Conservation (phyloP, 2,113 vertebrate species). For the Aythya baeri region DNA sequence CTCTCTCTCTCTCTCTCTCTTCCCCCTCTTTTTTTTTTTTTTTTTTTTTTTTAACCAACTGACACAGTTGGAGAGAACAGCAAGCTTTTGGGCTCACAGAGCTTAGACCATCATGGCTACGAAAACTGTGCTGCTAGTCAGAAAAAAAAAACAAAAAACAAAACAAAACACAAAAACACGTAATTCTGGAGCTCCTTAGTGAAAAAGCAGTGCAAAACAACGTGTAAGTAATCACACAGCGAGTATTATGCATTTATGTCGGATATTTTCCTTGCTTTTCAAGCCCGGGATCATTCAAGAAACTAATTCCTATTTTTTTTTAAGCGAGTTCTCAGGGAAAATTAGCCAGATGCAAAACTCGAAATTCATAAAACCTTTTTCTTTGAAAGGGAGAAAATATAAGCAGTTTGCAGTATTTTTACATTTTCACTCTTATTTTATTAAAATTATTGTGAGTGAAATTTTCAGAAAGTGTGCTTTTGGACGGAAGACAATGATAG, state of each 20-base stretch:
- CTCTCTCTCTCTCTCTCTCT: not conserved
- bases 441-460: not conserved
- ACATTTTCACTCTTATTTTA: not conserved
- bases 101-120: not conserved
- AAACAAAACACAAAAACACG: too few species aligned
- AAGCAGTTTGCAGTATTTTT: not conserved
- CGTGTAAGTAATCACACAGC: constrained; percentile 28
- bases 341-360: not conserved
- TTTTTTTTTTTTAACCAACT: not conserved
- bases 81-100: constrained; percentile 15
- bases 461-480: not conserved
- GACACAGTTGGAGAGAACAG: not conserved
- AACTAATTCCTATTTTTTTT: not conserved
- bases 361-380: not conserved
- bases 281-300: not conserved
- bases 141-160: not conserved
- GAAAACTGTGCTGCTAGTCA: not conserved
- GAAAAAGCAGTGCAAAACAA: not conserved
- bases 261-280: not conserved
- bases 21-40: not conserved
- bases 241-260: not conserved
- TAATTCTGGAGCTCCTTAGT: constrained; percentile 12
- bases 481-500: not conserved
- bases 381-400: not conserved
- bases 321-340: not conserved